Evolutionary conservation across 1,140 invertebrate genomes (phyloP), one percentile per base, ranked within the genome.

Genomic region (Aphidius gifuensis): DNA sequence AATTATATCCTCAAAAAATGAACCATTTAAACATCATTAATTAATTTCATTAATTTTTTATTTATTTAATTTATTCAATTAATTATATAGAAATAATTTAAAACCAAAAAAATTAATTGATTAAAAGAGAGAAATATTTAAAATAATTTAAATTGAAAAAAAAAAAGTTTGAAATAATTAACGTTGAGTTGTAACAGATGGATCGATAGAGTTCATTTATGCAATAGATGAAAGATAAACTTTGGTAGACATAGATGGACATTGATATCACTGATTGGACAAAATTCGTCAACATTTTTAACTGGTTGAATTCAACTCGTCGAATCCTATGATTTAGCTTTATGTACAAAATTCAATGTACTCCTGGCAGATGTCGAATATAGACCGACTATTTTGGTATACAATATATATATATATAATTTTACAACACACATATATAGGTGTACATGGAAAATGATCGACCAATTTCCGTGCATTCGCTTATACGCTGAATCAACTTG

Each of bases 191-290:
- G 23, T 32, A 32, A 32, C 23, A 32, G 23, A 32, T 32, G 23
- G 4, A 32, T 32, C 23, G 23, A 32, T 32, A 32, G 23, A 32
- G 23, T 32, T 32, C 23, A 32, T 32, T 32, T 32, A 32, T 32
- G 2, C 23, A 32, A 32, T 32, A 32, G 23, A 32, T 32, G 39
- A 9, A 9, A 5, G 51, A 44, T n/a, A 57, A 23, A n/a, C 23
- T 46, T 32, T 54, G 44, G 21, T 32, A 3, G 38, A 49, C 57
- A 59, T 21, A n/a, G 46, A 40, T 38, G 42, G 71, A 68, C 73
- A 74, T 68, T 68, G 74, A 76, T 75, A 72, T 61, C 64, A 59
- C 70, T 76, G 74, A 76, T 75, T 72, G 71, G 61, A 67, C 65
- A 75, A 74, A 75, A 73, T 71, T 71, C 72, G 73, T 73, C 71